A percentile compares a stretch with the other conserved stretches of the same genome.
phyloP scores from a whole-genome alignment of 2,797 vertebrate genomes.

The Limosa lapponica region DNA sequence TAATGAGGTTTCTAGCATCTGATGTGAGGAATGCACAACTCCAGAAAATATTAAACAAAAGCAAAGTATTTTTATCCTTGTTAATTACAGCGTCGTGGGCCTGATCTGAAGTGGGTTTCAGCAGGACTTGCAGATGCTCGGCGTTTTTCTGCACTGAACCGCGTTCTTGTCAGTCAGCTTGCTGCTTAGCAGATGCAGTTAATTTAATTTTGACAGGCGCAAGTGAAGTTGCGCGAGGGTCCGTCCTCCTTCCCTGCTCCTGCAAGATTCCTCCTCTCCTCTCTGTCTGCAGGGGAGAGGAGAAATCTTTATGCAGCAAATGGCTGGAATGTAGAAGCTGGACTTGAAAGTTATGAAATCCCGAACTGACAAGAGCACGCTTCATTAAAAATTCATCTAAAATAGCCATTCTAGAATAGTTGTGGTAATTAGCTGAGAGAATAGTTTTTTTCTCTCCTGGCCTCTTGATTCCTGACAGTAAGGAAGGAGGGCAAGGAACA shows the following conservation, averaged over 20 bases:
- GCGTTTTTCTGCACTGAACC: not conserved
- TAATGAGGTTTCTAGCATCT: slow-evolving; percentile 49
- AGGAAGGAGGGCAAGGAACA: slow-evolving; percentile 47
- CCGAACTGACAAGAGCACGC: not conserved
- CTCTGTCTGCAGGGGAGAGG: not conserved
- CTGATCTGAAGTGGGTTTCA: slow-evolving; percentile 49
- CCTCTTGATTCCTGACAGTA: slow-evolving; percentile 41
- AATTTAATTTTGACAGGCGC: slow-evolving; percentile 44
- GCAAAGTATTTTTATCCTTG: slow-evolving; percentile 63
- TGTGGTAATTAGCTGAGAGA: slow-evolving; percentile 70
- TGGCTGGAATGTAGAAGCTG: not conserved
- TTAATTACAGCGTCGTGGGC: slow-evolving; percentile 61
- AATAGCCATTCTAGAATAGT: slow-evolving; percentile 58
- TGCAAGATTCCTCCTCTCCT: not conserved
- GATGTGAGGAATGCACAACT: slow-evolving; percentile 34
- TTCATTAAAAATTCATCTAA: slow-evolving; percentile 70
- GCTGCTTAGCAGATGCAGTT: slow-evolving; percentile 46
- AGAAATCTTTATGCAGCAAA: not conserved
- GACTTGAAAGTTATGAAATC: slow-evolving; percentile 38
- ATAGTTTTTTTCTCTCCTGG: slow-evolving; percentile 53
- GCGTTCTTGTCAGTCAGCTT: slow-evolving; percentile 32
- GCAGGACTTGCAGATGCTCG: slow-evolving; percentile 47
- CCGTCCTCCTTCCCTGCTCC: slow-evolving; percentile 17
- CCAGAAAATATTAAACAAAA: slow-evolving; percentile 65
- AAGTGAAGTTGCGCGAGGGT: slow-evolving; percentile 1